Evolutionary conservation across 2,113 vertebrate genomes (phyloP).

Genomic region (Grammomys surdaster): DNA sequence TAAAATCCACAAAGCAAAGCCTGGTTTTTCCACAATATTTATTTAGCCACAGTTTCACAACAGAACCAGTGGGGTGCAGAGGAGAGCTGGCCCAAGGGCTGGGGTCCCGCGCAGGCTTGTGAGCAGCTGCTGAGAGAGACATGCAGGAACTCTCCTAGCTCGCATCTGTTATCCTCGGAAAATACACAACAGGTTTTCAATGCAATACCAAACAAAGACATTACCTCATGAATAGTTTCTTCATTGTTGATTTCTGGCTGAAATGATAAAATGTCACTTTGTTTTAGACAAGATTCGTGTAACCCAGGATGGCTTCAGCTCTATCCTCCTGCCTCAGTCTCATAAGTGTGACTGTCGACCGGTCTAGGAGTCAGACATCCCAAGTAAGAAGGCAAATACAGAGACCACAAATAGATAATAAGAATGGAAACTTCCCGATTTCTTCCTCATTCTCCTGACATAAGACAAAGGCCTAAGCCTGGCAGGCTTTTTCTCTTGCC

Average conservation of each 20-base stretch:
- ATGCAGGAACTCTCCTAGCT: not conserved
- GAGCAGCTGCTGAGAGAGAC: not conserved
- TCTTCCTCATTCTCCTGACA: not conserved
- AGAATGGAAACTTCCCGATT: not conserved
- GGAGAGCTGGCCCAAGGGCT: not conserved
- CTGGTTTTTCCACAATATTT: conserved; percentile 16
- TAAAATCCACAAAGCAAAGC: conserved; percentile 20
- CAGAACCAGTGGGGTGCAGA: not conserved
- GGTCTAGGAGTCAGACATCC: not conserved
- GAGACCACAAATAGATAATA: not conserved
- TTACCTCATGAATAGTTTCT: not conserved
- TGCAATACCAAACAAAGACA: not conserved
- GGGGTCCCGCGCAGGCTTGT: not conserved
- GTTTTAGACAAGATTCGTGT: not conserved
- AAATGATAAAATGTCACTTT: not conserved
- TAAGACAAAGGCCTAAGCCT: not conserved
- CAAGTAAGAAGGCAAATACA: not conserved
- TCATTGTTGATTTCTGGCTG: not conserved
- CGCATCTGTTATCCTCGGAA: not conserved
- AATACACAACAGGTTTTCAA: not conserved
- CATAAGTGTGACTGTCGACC: not conserved
- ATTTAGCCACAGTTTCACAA: conserved; percentile 19
- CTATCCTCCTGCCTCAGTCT: not conserved
- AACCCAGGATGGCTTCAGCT: not conserved
- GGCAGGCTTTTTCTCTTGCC: not conserved